Base-by-base conservation (phyloP, 2,888 invertebrate genomes). In the Amitus sp. region DNA sequence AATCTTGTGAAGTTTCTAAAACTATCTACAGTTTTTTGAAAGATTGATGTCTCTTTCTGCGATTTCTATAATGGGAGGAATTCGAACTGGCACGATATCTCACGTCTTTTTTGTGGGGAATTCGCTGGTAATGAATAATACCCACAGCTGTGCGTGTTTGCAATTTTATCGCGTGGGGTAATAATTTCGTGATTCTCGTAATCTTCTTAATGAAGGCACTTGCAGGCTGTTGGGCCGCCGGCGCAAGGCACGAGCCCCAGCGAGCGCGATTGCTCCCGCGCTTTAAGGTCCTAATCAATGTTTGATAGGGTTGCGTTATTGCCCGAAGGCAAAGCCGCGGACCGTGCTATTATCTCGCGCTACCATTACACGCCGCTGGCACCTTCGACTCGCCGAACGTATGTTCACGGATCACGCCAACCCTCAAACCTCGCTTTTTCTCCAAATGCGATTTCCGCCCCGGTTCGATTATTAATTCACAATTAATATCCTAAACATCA, bases 271-370 rank as follows among this genome's bases (percentile, higher is more conserved):
- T 71, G 72, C 73, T n/a, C n/a, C 66, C 64, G 69, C 72, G 70
- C 69, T 75, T 71, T 73, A 74, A 75, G 72, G 71, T 70, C 70
- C 73, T 78, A 78, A 78, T 78, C 77, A 74, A 74, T 73, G 75
- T 70, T 72, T 73, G 76, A 77, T 77, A 74, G 73, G 73, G 71
- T 70, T 68, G 72, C 72, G 71, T 75, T 77, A 75, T 76, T 77
- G 73, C 72, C 71, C 65, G 67, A 68, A 70, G 59, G 63, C 64
- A 62, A n/a, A 68, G 67, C 67, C 62, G 67, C 74, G 73, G 69
- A 74, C 70, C 69, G 68, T 71, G 66, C 73, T 69, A 76, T 77
- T 78, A 75, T 74, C 77, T 73, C 68, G 72, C 64, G 54, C 65
- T 58, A 64, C 67, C 71, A 77, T 76, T 76, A 75, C 76, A 66